Evolutionary conservation across 92 coral and sea anemone genomes (phyloP).

Genomic region (Palythoa caribaeorum): DNA sequence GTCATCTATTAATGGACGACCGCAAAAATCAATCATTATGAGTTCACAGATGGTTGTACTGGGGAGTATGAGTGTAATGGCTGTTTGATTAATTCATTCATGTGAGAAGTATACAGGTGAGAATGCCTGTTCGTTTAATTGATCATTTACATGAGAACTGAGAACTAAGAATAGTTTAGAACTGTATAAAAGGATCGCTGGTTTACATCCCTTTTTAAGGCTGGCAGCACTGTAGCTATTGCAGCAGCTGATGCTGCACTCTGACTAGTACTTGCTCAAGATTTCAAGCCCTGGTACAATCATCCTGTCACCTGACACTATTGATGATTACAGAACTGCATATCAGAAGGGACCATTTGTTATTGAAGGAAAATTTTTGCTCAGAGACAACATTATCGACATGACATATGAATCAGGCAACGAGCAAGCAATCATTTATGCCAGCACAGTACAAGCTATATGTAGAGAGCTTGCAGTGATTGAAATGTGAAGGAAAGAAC

Average conservation of each 20-base stretch:
- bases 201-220: background rate
- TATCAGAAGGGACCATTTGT: slow-evolving; percentile 28
- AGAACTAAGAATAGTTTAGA: too few relatives aligned
- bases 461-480: slow-evolving; percentile 30
- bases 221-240: slow-evolving; percentile 21
- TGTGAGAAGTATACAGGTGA: too few relatives aligned
- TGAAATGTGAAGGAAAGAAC: slow-evolving; percentile 23
- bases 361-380: slow-evolving; percentile 40
- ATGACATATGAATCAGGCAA: slow-evolving; percentile 40
- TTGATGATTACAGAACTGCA: slow-evolving; percentile 19
- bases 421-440: slow-evolving; percentile 42
- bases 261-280: slow-evolving; percentile 30
- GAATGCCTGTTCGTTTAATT: too few relatives aligned
- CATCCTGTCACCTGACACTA: background rate
- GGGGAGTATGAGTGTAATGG: too few relatives aligned
- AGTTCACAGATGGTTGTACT: too few relatives aligned
- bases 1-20: background rate
- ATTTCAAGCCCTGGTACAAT: slow-evolving; percentile 34
- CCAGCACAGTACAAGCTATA: slow-evolving; percentile 32
- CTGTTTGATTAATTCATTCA: too few relatives aligned
- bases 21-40: too few relatives aligned
- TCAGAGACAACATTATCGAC: slow-evolving; percentile 46
- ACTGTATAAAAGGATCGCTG: too few relatives aligned
- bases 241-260: slow-evolving; percentile 5
- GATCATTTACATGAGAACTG: too few relatives aligned